Base-by-base conservation (phyloP, 2,888 invertebrate species). In the Selenia dentaria region DNA sequence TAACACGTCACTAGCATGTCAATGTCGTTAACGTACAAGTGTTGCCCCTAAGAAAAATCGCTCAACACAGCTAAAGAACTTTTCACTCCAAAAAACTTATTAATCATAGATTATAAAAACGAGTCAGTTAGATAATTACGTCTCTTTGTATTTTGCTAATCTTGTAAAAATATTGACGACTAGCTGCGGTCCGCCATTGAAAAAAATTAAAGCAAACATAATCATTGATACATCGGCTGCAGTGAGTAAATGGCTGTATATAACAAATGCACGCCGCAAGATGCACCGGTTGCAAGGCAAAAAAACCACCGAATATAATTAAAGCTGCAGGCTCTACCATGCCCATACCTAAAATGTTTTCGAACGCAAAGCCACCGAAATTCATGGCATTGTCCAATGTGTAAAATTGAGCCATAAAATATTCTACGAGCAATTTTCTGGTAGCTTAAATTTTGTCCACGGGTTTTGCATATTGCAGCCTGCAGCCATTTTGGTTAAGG, bases 341-440 rank as follows among this genome's bases (percentile, higher is more conserved):
- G 52, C 69, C 58, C 82, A 79, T 81, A 72, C 76, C 68, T 63
- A 62, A 70, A 62, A 79, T 81, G 59, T 57, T 71, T 48, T 36
- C 69, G 61, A 49, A 65, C 59, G 56, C 64, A 50, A 70, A 54
- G 67, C 70, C 67, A 65, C 71, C 62, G 62, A 76, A 78, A 83
- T 78, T 73, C 76, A 51, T 65, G 46, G 79, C 79, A 82, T 84
- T 79, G 79, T 77, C 52, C 64, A 44, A 57, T 59, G 59, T 44
- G 58, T 62, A 67, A 79, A 85, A 89, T 88, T 87, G 80, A 89
- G 86, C 79, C 76, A 86, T 88, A 87, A 88, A 22, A 87, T 87
- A 81, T 82, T 70, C 78, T 78, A 83, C 78, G 71, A 67, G 74
- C 76, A 83, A 83, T 82, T 84, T 84, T 70, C 75, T 76, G 76